phyloP scores from a whole-genome alignment of 2,888 invertebrate species.

The Tanypteryx hageni region DNA sequence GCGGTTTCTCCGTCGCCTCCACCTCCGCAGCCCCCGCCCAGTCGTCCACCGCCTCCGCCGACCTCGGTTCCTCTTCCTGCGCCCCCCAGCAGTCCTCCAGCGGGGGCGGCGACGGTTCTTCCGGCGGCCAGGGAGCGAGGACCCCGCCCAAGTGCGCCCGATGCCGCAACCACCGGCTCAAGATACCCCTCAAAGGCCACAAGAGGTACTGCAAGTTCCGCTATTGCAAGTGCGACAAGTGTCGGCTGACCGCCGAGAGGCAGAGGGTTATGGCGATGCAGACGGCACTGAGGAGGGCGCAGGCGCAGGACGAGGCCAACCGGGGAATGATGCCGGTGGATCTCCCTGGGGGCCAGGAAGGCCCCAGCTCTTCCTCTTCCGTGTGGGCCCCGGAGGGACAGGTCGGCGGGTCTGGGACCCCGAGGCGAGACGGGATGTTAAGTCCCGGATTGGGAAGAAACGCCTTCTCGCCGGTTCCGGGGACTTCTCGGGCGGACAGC shows the following conservation, averaged over 20 bases:
- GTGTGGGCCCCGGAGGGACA: background rate
- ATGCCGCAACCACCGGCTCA: constrained; percentile 93
- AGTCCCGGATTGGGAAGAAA: background rate
- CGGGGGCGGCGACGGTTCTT: constrained; percentile 77
- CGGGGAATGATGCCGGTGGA: constrained; percentile 66
- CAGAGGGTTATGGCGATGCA: constrained; percentile 94
- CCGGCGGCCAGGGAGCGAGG: constrained; percentile 75
- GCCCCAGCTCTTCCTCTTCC: background rate
- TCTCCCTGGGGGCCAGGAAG: background rate
- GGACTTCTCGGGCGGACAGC: background rate
- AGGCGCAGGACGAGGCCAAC: constrained; percentile 86
- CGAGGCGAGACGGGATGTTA: background rate
- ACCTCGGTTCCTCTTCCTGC: constrained; percentile 1
- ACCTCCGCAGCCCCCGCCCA: constrained; percentile 71
- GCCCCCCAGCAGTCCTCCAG: constrained; percentile 67
- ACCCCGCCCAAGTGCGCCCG: constrained; percentile 95
- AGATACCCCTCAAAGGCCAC: constrained; percentile 92
- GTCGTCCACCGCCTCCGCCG: constrained; percentile 72
- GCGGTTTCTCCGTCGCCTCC: constrained; percentile 69
- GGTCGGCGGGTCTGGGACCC: background rate
- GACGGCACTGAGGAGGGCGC: constrained; percentile 89
- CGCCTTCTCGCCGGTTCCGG: background rate
- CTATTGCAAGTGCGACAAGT: constrained; percentile 90
- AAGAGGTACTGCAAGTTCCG: constrained; percentile 94
- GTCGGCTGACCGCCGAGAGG: constrained; percentile 89